phyloP scores from a whole-genome alignment of 2,888 invertebrate genomes.

The Muscina levida region DNA sequence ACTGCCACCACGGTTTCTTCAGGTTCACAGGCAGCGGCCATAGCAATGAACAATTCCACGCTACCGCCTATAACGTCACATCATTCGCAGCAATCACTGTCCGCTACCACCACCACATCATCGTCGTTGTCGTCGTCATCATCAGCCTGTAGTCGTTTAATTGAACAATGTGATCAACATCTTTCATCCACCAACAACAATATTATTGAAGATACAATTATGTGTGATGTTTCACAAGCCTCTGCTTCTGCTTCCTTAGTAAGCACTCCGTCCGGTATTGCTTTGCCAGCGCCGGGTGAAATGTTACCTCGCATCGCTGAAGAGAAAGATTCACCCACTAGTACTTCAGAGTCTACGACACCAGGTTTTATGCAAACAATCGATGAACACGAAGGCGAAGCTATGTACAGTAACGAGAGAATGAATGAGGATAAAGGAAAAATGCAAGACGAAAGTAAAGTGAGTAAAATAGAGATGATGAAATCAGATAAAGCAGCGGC shows the following conservation, averaged over 20 bases:
- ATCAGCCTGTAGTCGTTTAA: constrained; percentile 37
- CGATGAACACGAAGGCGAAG: constrained; percentile 69
- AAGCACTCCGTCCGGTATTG: constrained; percentile 71
- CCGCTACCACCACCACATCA: not conserved
- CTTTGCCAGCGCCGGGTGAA: constrained; percentile 81
- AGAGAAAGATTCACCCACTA: constrained; percentile 83
- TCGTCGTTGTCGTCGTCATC: constrained; percentile 10
- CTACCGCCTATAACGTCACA: constrained; percentile 60
- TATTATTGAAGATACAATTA: constrained; percentile 39
- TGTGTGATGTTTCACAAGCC: constrained; percentile 47
- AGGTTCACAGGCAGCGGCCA: constrained; percentile 4
- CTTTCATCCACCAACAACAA: constrained; percentile 30
- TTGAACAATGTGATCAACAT: constrained; percentile 55
- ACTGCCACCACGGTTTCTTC: constrained; percentile 28
- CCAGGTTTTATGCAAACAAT: constrained; percentile 73
- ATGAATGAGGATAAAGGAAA: constrained; percentile 52
- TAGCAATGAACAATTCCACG: constrained; percentile 44
- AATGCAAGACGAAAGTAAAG: not conserved
- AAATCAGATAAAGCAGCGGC: not conserved
- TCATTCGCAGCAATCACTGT: constrained; percentile 48
- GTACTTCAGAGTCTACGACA: constrained; percentile 64
- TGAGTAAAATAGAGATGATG: too few species aligned
- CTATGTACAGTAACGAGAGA: constrained; percentile 43
- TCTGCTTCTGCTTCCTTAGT: constrained; percentile 48
- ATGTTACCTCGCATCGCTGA: constrained; percentile 91